Evolutionary conservation across 2,113 vertebrate genomes (phyloP), one percentile per base, ranked within the genome.

Genomic region (Heterotilapia buettikoferi): DNA sequence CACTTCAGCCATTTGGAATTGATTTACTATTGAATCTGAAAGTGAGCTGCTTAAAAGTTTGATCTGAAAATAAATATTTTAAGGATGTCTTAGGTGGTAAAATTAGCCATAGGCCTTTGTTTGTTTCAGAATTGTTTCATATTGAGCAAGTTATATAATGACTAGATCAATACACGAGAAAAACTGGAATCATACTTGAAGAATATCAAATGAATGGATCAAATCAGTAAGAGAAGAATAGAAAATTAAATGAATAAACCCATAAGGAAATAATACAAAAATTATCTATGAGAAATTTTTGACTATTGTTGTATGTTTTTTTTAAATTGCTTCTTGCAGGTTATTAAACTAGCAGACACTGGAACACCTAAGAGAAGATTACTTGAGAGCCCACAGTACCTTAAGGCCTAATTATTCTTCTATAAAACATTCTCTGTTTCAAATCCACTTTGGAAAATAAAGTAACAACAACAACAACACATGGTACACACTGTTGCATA

Each of bases 201-300:
- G 80, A 84, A 54, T 83, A 33, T 88, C 57, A 88, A 86, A 84
- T 78, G 5, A 89, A 71, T 54, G 47, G 36, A 36, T 79, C 59
- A 59, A 89, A 87, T 92, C 73, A 89, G 86, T 90, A 63, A 54
- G 53, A 84, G 63, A 50, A 84, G 5, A n/a, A 5, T 53, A 56
- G 56, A 63, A 80, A 33, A 87, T 84, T 43, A 71, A 71, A 16
- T 43, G 2, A 92, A 87, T 86, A 80, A 45, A 11, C 54, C 82
- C 18, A 56, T 9, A 33, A 59, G 5, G 47, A 84, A 54, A 85
- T n/a, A 45, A 26, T 45, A 54, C 16, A 45, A 78, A 81, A 52
- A 38, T 13, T 38, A 3, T 26, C 8, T 33, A 6, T 33, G 45
- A 19, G 14, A 68, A 14, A 66, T 83, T 43, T 78, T 43, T 4